These are phyloP conservation scores for Cinclus mexicanus DNA, from an alignment of 2,113 vertebrate genomes.

Conservation along the genomic window DNA sequence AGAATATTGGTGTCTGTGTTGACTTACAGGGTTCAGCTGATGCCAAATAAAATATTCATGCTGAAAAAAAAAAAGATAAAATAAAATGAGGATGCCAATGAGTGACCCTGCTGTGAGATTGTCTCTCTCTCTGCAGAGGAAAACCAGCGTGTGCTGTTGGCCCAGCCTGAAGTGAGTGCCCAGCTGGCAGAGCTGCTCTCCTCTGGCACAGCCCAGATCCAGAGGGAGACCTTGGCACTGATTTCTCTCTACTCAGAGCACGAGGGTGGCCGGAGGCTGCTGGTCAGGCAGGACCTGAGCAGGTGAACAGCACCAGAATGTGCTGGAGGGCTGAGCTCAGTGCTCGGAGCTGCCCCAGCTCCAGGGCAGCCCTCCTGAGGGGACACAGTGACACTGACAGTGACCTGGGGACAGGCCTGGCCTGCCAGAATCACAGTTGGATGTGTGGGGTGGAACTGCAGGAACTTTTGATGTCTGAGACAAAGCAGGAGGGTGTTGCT, in stretches of 20 bases:
- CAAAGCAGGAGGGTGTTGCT: no score
- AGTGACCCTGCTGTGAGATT: fast-evolving
- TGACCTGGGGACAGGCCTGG: not conserved
- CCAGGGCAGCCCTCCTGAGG: not conserved
- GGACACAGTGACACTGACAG: not conserved
- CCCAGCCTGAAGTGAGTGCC: constrained; percentile 22
- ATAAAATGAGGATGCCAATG: fast-evolving
- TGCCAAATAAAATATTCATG: not conserved
- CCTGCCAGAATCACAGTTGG: no score
- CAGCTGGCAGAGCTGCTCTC: constrained; percentile 74
- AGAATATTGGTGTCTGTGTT: not conserved
- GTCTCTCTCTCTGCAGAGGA: constrained; percentile 76
- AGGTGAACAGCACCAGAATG: constrained; percentile 57
- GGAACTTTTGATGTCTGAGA: no score
- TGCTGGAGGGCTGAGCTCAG: not conserved
- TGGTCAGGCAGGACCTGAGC: constrained; percentile 73
- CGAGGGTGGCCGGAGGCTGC: constrained; percentile 67
- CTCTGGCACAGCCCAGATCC: constrained; percentile 57
- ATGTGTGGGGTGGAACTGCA: not conserved
- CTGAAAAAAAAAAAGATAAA: no score
- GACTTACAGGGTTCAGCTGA: not conserved
- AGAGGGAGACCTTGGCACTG: constrained; percentile 75
- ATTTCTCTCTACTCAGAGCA: constrained; percentile 73
- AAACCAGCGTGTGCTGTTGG: constrained; percentile 83
- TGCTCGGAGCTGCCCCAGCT: not conserved